Percentiles rank a stretch among this genome's conserved stretches.
Conservation (phyloP, 2,113 vertebrate genomes). For the Plecturocebus donacophilus region DNA sequence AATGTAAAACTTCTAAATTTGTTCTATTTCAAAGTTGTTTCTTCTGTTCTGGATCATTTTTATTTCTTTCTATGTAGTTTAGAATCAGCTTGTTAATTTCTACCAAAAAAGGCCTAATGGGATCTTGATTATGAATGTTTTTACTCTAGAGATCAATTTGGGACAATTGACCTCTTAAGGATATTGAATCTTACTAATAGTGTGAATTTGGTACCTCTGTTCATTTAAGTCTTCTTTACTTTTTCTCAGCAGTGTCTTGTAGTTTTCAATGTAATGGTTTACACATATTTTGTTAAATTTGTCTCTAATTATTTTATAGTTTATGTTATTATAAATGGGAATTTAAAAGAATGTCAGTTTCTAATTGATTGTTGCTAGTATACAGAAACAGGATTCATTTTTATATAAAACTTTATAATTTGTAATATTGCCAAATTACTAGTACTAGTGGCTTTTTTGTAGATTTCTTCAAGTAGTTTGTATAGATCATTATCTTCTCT, state of each 20-base stretch:
- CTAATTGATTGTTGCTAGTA: background rate
- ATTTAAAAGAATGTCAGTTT: background rate
- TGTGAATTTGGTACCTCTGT: background rate
- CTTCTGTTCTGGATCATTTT: background rate
- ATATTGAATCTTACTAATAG: background rate
- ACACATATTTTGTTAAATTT: background rate
- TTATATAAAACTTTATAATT: constrained; percentile 11
- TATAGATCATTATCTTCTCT: background rate
- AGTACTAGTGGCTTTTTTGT: background rate
- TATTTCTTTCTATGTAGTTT: background rate
- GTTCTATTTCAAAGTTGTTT: background rate
- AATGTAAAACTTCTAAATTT: background rate
- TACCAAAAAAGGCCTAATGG: background rate
- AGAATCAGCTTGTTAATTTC: constrained; percentile 7
- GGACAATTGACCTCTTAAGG: background rate
- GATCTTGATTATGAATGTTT: background rate
- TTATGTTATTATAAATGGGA: background rate
- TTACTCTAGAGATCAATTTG: background rate
- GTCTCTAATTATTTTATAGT: background rate
- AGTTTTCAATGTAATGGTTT: background rate
- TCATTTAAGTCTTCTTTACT: background rate
- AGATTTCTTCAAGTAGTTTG: background rate
- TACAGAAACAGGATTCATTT: background rate
- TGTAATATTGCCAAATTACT: background rate
- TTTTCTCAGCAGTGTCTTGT: background rate